These are phyloP conservation scores for Pyrrhosoma nymphula DNA, from an alignment of 2,888 invertebrate species.

Conservation along the genomic window DNA sequence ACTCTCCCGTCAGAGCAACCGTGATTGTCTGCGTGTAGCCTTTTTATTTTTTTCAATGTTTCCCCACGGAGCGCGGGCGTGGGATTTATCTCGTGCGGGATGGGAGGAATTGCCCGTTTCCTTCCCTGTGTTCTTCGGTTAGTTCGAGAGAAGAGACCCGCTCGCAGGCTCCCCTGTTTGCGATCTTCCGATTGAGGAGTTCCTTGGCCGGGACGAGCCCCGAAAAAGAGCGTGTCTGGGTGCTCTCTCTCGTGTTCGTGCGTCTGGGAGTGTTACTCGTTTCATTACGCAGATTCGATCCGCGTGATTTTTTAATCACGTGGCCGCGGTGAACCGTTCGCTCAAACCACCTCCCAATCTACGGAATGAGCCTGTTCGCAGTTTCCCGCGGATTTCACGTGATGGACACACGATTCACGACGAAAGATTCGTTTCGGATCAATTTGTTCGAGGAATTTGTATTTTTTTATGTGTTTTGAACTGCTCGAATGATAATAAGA, in stretches of 20 bases:
- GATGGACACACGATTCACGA: neutral
- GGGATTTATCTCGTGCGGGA: neutral
- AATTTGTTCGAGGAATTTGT: too few relatives aligned
- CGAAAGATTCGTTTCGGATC: neutral
- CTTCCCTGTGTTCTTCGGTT: neutral
- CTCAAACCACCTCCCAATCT: neutral
- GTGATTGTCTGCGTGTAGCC: neutral
- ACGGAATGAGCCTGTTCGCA: neutral
- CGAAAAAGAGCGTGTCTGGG: neutral
- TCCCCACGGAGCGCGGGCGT: neutral
- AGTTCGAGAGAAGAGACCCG: neutral
- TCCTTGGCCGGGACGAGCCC: neutral
- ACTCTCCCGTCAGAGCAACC: neutral
- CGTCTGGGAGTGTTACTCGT: neutral
- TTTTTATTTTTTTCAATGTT: neutral
- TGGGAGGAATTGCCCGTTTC: neutral
- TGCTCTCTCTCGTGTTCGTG: neutral
- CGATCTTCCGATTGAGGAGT: neutral
- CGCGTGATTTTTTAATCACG: neutral
- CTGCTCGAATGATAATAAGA: too few relatives aligned
- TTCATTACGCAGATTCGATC: neutral
- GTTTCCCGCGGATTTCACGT: neutral
- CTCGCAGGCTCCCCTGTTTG: neutral
- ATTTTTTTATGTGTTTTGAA: too few relatives aligned
- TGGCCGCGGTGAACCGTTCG: neutral